phyloP scores from a whole-genome alignment of 1,140 invertebrate species.

The Drosophila navojoa region DNA sequence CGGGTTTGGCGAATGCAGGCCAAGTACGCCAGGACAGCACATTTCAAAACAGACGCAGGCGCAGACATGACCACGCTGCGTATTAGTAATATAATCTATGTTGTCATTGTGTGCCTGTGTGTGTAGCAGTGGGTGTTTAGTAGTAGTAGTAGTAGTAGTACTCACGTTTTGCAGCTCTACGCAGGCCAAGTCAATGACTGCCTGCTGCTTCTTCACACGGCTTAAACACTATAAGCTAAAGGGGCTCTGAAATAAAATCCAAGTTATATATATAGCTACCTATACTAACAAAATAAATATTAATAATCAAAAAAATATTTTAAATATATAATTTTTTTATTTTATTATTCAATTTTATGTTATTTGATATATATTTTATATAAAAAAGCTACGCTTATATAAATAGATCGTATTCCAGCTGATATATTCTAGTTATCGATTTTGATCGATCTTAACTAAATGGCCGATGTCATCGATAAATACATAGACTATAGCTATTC shows the following conservation, averaged over 20 bases:
- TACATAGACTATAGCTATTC: no score
- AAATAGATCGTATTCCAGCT: no score
- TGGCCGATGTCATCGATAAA: no score
- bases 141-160: slow-evolving; percentile 20
- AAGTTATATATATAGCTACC: no score
- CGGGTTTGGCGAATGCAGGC: neutral
- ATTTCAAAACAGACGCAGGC: slow-evolving; percentile 50
- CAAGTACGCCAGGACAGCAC: slow-evolving; percentile 23
- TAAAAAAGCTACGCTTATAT: no score
- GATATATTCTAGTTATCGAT: no score
- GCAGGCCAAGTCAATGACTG: slow-evolving; percentile 1
- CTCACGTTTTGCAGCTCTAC: slow-evolving; percentile 39
- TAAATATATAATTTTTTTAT: no score
- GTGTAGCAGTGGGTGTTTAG: slow-evolving; percentile 10
- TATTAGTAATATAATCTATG: slow-evolving; percentile 16
- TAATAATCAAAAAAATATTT: no score
- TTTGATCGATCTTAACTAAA: no score
- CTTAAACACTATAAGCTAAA: neutral
- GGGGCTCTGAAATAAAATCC: neutral
- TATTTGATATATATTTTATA: no score
- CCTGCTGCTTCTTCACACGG: neutral
- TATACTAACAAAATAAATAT: no score
- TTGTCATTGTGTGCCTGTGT: slow-evolving; percentile 12
- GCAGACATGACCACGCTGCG: slow-evolving; percentile 35
- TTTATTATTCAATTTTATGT: no score